Evolutionary conservation across 2,113 vertebrate genomes (phyloP).

Genomic region (Shinisaurus crocodilurus): DNA sequence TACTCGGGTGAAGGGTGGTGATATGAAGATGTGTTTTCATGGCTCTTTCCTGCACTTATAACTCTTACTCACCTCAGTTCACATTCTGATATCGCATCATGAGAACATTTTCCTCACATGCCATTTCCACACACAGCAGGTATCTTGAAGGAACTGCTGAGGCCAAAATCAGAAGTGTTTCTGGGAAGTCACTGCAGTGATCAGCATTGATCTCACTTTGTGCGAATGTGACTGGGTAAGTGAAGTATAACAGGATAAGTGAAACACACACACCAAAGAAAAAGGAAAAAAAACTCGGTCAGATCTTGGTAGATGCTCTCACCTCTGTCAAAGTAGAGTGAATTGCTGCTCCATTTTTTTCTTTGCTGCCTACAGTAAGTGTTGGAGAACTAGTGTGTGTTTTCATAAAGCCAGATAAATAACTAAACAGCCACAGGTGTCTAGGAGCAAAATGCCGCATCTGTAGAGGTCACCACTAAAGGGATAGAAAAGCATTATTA

Average conservation of each 20-base stretch:
- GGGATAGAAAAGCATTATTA: not conserved
- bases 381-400: not conserved
- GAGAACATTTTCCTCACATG: not conserved
- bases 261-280: not conserved
- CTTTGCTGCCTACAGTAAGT: not conserved
- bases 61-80: not conserved
- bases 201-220: not conserved
- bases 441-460: not conserved
- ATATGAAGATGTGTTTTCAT: not conserved
- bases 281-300: not conserved
- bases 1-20: not conserved
- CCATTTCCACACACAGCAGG: conserved; percentile 9
- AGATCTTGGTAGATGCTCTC: not conserved
- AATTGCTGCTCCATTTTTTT: not conserved
- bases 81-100: not conserved
- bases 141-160: not conserved
- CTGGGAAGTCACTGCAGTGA: not conserved
- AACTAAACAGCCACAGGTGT: not conserved
- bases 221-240: not conserved
- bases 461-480: not conserved
- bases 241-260: not conserved
- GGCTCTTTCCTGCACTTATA: not conserved
- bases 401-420: not conserved
- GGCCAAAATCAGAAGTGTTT: not conserved
- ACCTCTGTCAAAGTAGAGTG: not conserved